Evolutionary conservation across 2,113 vertebrate genomes (phyloP), one percentile per base, ranked within the genome.

Genomic region (Gymnogyps californianus): DNA sequence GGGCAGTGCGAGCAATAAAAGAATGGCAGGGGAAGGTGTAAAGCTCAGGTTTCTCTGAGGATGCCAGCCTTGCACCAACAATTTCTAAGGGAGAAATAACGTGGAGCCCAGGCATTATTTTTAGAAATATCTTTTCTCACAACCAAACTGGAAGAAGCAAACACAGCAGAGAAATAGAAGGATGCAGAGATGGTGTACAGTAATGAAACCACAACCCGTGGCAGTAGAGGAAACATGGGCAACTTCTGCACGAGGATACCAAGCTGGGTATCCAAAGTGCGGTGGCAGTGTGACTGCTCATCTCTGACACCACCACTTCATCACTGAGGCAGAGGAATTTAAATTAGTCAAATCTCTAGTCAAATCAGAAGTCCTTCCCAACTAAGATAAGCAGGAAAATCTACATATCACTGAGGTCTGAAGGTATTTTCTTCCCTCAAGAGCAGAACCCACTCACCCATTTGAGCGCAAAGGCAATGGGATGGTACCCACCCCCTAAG

Each of bases 231-330:
- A 84, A 77, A 42, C 16, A 29, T 51, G 40, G n/a, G 3, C 51
- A 75, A 42, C 2, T 3, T 40, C 38, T 55, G 8, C 24, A 8
- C 6, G 4, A 54, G 24, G 17, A 15, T 6, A 42, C 47, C 3
- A 1, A 46, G 19, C 24, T 26, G 34, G 16, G n/a, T 13, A 40
- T 16, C 24, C 6, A 7, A 29, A 32, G 29, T 0, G 0, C 29
- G 57, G 36, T 7, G 34, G 42, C 47, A 74, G 36, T 0, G 0
- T 4, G 5, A 20, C 51, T 47, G 13, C 20, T n/a, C 55, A 8
- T 28, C 40, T 62, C 61, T 36, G 13, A 64, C 32, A 55, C 29
- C 9, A 21, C 21, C 26, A 22, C 42, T 54, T 55, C 24, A 34
- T n/a, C 85, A 20, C 10, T 7, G 32, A 72, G 32, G 61, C n/a